Base-by-base conservation (phyloP, 2,113 vertebrate genomes). In the Lampris incognitus region DNA sequence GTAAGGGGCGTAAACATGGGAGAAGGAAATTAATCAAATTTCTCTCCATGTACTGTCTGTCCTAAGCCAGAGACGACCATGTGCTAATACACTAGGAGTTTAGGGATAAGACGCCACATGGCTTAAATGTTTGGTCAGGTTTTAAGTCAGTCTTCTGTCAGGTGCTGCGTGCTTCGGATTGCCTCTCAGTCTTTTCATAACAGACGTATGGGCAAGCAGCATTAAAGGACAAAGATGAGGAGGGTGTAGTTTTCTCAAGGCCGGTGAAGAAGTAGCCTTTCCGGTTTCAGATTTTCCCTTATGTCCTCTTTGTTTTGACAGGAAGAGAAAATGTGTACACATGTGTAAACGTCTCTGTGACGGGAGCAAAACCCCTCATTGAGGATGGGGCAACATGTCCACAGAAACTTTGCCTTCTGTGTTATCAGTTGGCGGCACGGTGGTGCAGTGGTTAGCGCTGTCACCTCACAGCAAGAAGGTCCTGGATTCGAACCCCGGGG, bases 141-240 rank as follows among this genome's bases (percentile, higher is more conserved):
- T 41, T 41, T 41, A 86, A 76, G 59, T 74, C 51, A 55, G 52
- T n/a, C 13, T 4, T 82, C 44, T 51, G 24, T 51, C 79, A 51
- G 72, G 72, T 68, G 54, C 49, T 0, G 6, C 52, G 54, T 62
- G 48, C 13, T 39, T 67, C 42, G 67, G 51, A 42, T 11, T 9
- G 44, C 55, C 57, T 68, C 7, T 49, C 65, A 59, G 81, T 63
- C 70, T 66, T 85, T 42, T 10, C 8, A 64, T 39, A 71, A 51
- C 54, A 57, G 38, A 58, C 48, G n/a, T 42, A 24, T 11, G 36
- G 48, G 70, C 58, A 2, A 55, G 52, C 11, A n/a, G 11, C 40
- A 76, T 24, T 24, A 64, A 37, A 76, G 7, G 2, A n/a, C 50
- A 5, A 71, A 69, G 40, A 76, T 40, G 5, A 61, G 60, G 46